These are phyloP conservation scores for Agrochola macilenta DNA, from an alignment of 2,888 invertebrate species.

Conservation along the genomic window DNA sequence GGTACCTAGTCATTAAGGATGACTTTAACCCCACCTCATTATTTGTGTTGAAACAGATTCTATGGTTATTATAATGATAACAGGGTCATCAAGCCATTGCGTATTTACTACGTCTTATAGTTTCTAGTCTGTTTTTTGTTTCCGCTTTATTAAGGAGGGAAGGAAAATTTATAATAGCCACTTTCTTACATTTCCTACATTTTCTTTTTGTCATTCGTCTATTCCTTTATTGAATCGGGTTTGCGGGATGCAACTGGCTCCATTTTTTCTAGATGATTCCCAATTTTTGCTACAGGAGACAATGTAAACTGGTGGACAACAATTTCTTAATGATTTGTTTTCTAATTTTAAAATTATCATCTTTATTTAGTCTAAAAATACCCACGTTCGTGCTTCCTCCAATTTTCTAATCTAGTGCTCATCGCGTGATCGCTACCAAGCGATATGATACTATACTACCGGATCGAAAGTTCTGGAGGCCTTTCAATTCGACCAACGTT, in stretches of 20 bases:
- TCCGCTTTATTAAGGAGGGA: neutral
- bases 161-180: neutral
- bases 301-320: neutral
- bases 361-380: slow-evolving; percentile 4
- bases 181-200: neutral
- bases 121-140: slow-evolving; percentile 10
- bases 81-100: slow-evolving; percentile 6
- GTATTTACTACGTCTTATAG: slow-evolving; percentile 19
- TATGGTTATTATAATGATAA: neutral
- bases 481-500: slow-evolving; percentile 39
- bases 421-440: slow-evolving; percentile 17
- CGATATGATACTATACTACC: slow-evolving; percentile 29
- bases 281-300: neutral
- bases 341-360: neutral
- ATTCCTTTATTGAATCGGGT: neutral
- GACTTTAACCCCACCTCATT: slow-evolving; percentile 26
- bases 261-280: neutral
- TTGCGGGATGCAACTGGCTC: too few species aligned
- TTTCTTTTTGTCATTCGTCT: neutral
- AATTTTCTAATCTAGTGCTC: slow-evolving; percentile 35
- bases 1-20: slow-evolving; percentile 13
- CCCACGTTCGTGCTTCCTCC: slow-evolving; percentile 11
- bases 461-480: slow-evolving; percentile 55
- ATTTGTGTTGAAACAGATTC: slow-evolving; percentile 40
- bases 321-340: neutral